phyloP scores from a whole-genome alignment of 2,797 vertebrate genomes.

The Natrix natrix region DNA sequence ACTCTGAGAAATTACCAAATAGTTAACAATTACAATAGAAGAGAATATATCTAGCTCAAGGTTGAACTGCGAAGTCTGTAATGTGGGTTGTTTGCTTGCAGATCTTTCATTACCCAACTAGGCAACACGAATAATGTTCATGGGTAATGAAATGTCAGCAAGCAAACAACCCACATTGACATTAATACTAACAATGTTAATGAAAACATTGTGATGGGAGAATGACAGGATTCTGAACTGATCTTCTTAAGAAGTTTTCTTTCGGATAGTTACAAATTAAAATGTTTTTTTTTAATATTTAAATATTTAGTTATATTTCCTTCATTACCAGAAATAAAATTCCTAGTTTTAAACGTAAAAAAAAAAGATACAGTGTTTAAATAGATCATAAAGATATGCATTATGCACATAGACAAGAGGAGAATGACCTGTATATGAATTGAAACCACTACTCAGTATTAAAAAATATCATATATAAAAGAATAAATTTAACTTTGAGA shows the following conservation, averaged over 20 bases:
- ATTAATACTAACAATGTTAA: neutral
- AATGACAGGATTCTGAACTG: neutral
- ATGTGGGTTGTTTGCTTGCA: neutral
- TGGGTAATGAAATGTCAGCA: neutral
- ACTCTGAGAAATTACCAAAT: neutral
- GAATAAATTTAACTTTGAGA: neutral
- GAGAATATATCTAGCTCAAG: neutral
- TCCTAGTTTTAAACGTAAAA: neutral
- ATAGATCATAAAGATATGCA: neutral
- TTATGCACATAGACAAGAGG: neutral
- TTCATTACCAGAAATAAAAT: neutral
- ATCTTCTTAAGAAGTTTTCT: constrained; percentile 13
- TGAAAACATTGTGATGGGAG: neutral
- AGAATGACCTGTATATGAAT: neutral
- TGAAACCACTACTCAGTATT: neutral
- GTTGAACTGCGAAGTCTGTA: neutral
- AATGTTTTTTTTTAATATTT: constrained; percentile 13
- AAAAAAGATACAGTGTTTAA: neutral
- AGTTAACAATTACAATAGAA: neutral
- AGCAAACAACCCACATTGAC: neutral
- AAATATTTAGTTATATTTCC: constrained; percentile 5
- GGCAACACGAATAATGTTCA: neutral
- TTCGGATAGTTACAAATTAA: constrained; percentile 9
- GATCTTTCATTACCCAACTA: neutral
- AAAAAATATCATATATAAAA: constrained; percentile 5